Evolutionary conservation across 2,113 vertebrate species (phyloP).

Genomic region (Psittacus erithacus): DNA sequence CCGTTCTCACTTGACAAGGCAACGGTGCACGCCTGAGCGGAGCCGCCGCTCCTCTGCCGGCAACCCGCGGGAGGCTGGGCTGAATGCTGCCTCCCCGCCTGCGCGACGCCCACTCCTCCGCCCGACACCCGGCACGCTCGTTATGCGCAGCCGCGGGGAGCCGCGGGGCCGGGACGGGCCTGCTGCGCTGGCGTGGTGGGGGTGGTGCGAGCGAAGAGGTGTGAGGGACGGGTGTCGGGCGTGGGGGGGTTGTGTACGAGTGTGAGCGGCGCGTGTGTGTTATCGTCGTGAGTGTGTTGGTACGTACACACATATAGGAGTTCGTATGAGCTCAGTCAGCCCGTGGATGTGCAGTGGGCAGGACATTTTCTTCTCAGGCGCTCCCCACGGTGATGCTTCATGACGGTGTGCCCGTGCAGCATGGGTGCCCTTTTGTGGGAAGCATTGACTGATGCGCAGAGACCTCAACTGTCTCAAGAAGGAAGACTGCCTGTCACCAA

Average conservation of each 20-base stretch:
- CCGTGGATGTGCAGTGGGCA: accelerated
- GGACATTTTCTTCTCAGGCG: accelerated
- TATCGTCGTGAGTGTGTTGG: neutral
- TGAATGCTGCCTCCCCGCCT: too few species aligned
- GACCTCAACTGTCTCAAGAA: accelerated
- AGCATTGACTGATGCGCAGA: accelerated
- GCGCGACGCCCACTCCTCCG: too few species aligned
- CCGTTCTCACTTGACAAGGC: neutral
- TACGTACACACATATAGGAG: neutral
- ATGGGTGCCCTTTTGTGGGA: too few species aligned
- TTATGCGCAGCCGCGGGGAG: neutral
- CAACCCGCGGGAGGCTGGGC: too few species aligned
- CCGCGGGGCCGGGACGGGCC: neutral
- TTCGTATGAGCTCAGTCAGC: neutral
- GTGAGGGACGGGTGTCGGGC: too few species aligned
- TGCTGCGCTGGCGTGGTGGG: too few species aligned
- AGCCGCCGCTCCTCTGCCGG: too few species aligned
- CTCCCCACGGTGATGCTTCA: accelerated
- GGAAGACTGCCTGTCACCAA: neutral
- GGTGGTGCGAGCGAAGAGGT: too few species aligned
- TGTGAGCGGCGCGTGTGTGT: accelerated
- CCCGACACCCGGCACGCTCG: too few species aligned
- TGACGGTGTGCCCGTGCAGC: accelerated
- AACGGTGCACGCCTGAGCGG: too few species aligned
- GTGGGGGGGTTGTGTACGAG: too few species aligned